phyloP scores from a whole-genome alignment of 2,113 vertebrate genomes.

The Cyrtonyx montezumae region DNA sequence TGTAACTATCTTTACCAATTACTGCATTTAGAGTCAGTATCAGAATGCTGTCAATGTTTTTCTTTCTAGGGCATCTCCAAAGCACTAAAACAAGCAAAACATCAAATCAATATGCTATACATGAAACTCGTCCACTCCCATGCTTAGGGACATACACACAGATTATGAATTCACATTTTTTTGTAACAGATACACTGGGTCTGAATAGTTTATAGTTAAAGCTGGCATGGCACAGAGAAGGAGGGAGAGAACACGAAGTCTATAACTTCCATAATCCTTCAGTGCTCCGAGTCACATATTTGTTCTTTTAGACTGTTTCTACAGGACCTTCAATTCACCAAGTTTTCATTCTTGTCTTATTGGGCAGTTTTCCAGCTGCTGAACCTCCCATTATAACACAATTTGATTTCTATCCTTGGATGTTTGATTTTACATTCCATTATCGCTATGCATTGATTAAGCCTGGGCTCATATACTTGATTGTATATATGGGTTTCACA shows the following conservation, averaged over 20 bases:
- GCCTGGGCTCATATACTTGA: slow-evolving; percentile 23
- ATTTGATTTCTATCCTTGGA: slow-evolving; percentile 66
- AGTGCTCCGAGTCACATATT: not conserved
- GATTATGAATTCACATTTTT: not conserved
- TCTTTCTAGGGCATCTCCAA: not conserved
- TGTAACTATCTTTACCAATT: not conserved
- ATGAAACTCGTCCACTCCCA: fast-evolving
- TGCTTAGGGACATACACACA: not conserved
- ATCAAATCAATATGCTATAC: not conserved
- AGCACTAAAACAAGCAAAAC: not conserved
- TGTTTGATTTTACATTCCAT: slow-evolving; percentile 70
- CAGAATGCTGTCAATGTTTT: not conserved
- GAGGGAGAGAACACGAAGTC: not conserved
- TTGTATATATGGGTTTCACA: slow-evolving; percentile 60
- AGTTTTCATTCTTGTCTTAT: slow-evolving; percentile 64
- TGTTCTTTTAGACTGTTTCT: slow-evolving; percentile 51
- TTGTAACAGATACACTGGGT: fast-evolving
- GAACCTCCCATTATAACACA: slow-evolving; percentile 54
- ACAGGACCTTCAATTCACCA: slow-evolving; percentile 56
- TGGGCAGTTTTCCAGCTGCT: slow-evolving; percentile 67
- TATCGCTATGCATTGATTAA: slow-evolving; percentile 72
- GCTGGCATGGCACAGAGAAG: not conserved
- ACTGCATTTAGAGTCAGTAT: not conserved
- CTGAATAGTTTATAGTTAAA: not conserved
- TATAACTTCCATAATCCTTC: not conserved